Conservation (phyloP, 2,113 vertebrate genomes). For the Capreolus pygargus region DNA sequence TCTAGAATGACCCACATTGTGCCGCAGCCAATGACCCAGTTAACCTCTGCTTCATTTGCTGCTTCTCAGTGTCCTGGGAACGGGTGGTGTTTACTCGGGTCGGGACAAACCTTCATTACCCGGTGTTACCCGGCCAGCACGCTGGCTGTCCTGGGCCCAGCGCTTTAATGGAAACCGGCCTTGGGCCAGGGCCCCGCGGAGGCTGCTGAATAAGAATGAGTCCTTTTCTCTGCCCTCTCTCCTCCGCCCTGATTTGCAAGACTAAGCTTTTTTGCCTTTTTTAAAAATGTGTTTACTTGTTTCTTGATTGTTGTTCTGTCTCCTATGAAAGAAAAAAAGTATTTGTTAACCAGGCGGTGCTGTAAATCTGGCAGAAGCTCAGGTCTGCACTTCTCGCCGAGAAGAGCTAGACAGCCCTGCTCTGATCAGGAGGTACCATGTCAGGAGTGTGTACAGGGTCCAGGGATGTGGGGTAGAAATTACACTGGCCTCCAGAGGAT, state of each 20-base stretch:
- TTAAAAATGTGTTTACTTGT: constrained; percentile 62
- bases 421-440: background rate
- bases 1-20: constrained; percentile 81
- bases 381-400: constrained; percentile 7
- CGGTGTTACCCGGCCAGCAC: constrained; percentile 41
- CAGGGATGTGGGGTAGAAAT: constrained; percentile 26
- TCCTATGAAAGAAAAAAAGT: constrained; percentile 81
- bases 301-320: constrained; percentile 78
- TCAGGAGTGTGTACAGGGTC: background rate
- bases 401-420: constrained; percentile 20
- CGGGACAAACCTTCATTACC: constrained; percentile 81
- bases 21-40: constrained; percentile 79
- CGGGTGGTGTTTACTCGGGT: constrained; percentile 77
- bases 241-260: constrained; percentile 80
- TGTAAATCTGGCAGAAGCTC: constrained; percentile 66
- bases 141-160: constrained; percentile 75
- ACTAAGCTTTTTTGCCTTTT: constrained; percentile 79
- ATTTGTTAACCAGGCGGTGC: constrained; percentile 71
- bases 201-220: constrained; percentile 80
- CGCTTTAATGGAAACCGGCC: constrained; percentile 75
- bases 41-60: constrained; percentile 82
- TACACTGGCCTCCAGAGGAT: background rate
- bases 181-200: constrained; percentile 75
- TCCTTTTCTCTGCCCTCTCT: constrained; percentile 70
- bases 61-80: constrained; percentile 85